phyloP scores from a whole-genome alignment of 1,140 invertebrate species.

The Conus betulinus region DNA sequence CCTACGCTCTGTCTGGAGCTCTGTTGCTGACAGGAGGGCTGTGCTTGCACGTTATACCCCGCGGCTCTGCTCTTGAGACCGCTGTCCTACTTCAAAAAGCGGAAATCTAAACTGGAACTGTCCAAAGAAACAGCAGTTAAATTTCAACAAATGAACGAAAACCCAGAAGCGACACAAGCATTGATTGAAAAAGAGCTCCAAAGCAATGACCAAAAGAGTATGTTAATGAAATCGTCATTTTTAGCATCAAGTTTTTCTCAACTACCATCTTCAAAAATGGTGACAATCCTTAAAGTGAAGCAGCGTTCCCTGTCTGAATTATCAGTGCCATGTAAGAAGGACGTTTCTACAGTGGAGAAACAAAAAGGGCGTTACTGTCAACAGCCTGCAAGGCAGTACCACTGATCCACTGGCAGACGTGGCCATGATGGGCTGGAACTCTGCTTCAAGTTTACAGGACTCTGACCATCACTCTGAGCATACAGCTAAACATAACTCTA shows the following conservation, averaged over 20 bases:
- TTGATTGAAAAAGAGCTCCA: background rate
- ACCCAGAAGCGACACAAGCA: background rate
- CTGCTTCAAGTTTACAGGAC: background rate
- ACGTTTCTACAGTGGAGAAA: no score
- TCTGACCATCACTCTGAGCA: background rate
- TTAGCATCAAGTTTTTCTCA: no score
- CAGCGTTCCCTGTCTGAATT: no score
- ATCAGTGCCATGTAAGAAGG: no score
- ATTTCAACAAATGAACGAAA: background rate
- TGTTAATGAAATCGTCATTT: background rate
- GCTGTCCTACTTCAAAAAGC: background rate
- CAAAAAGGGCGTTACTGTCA: no score
- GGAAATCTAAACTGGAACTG: background rate
- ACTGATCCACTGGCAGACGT: background rate
- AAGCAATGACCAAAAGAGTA: background rate
- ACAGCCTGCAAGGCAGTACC: background rate
- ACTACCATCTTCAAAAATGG: no score
- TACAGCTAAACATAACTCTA: background rate
- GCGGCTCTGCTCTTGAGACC: conserved; percentile 34
- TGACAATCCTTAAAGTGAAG: no score
- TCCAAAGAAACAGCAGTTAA: background rate
- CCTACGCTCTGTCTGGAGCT: conserved; percentile 37
- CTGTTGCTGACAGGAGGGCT: conserved; percentile 37
- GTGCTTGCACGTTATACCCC: conserved; percentile 32
- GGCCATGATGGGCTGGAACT: background rate